A percentile compares a stretch with the other conserved stretches of the same genome.
Conservation (phyloP, 64 coral and sea anemone genomes). For the Platygyra sinensis region DNA sequence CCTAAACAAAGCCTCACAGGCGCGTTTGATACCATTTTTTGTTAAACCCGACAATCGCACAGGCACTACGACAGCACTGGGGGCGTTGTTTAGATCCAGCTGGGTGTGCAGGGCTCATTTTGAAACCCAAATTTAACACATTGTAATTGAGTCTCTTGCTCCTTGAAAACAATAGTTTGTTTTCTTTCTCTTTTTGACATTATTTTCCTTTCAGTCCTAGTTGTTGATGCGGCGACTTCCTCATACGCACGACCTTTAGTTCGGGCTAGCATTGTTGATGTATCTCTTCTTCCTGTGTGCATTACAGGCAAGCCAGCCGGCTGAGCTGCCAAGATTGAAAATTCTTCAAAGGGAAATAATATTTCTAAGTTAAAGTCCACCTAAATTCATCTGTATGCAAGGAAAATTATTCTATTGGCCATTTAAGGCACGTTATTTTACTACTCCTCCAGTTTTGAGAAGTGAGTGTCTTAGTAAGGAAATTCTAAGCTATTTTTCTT, state of each 20-base stretch:
- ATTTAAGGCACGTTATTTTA: neutral
- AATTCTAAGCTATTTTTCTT: neutral
- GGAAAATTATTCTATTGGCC: neutral
- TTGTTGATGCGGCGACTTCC: constrained; percentile 10
- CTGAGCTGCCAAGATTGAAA: neutral
- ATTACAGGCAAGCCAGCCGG: neutral
- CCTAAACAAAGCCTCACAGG: constrained; percentile 3
- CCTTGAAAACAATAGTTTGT: neutral
- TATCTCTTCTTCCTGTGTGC: neutral
- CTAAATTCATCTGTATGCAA: neutral
- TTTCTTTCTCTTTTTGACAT: neutral
- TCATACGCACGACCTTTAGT: neutral
- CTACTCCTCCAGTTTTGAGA: neutral
- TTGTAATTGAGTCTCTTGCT: neutral
- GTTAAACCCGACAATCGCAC: too few species aligned
- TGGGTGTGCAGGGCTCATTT: neutral
- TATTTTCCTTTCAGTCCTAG: neutral
- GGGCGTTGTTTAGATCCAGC: neutral
- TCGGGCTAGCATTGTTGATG: too few species aligned
- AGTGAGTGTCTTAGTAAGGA: neutral
- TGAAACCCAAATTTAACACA: neutral
- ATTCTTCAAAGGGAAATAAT: neutral
- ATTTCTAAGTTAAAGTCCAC: neutral
- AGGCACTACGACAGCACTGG: neutral
- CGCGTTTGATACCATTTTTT: neutral